Evolutionary conservation across 2,888 invertebrate genomes (phyloP), one percentile per base, ranked within the genome.

Genomic region (Leptinotarsa tumamoca): DNA sequence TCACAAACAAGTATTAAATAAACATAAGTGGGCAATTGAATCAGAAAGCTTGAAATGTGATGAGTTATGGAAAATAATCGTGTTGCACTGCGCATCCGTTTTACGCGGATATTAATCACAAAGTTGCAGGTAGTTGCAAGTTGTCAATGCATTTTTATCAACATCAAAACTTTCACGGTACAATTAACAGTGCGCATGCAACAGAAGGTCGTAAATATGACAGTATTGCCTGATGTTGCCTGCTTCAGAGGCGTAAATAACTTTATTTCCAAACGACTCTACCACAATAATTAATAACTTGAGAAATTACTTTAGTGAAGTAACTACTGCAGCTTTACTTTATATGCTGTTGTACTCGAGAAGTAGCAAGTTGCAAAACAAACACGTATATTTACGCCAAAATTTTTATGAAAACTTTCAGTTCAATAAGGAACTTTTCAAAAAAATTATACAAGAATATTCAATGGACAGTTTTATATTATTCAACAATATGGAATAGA

Each of bases 161-260:
- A 74, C 68, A 52, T 68, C 33, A 52, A 69, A 69, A 63, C 68
- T 72, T 77, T 75, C 77, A 74, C 66, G 77, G 75, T 73, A 75
- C 79, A 80, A 81, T 80, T 79, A 79, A 79, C 75, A 75, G 70
- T 51, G 72, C 78, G 76, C 80, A 81, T 81, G 81, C 78, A 81
- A 81, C 77, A 74, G 52, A 67, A 72, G 69, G 73, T 78, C 79
- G 78, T 81, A 80, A 81, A 82, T 82, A 80, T 73, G 21, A 73
- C 78, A 69, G 76, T 79, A 80, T 63, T 68, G 73, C 58, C 49
- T 68, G 73, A 68, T 63, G 68, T 85, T 79, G 85, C 85, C 85
- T 85, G 85, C 80, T 81, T 76, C 74, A 76, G 76, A 81, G 82
- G 84, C 83, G 85, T 85, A 85, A 85, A 85, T 84, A 84, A 85